phyloP scores from a whole-genome alignment of 23 tunicate genomes.

The Aplidium turbinatum region DNA sequence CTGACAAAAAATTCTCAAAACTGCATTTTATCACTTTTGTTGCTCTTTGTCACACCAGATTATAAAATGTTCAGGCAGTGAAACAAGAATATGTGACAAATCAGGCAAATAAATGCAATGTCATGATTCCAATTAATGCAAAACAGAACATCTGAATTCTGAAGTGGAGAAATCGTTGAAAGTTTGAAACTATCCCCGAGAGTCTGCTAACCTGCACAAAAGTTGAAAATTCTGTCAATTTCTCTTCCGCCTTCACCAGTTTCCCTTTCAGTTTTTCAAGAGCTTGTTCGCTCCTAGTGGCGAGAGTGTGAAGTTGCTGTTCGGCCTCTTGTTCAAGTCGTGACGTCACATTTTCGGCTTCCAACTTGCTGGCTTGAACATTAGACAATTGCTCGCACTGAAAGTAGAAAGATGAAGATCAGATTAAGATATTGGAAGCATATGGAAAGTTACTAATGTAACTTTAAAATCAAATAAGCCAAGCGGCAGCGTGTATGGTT shows the following conservation, averaged over 20 bases:
- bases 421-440: not conserved
- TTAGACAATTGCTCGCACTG: constrained; percentile 70
- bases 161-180: too few relatives aligned
- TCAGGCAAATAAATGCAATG: too few relatives aligned
- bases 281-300: constrained; percentile 81
- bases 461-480: too few relatives aligned
- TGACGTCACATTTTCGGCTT: constrained; percentile 71
- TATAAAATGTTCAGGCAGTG: too few relatives aligned
- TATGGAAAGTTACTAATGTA: too few relatives aligned
- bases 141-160: too few relatives aligned
- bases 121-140: too few relatives aligned
- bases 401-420: not conserved
- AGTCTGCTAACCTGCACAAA: constrained; percentile 50
- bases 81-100: too few relatives aligned
- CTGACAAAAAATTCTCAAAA: too few relatives aligned
- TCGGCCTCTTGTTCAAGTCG: constrained; percentile 69
- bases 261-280: constrained; percentile 66
- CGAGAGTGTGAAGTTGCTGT: constrained; percentile 70
- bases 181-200: not conserved
- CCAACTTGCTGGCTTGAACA: constrained; percentile 75
- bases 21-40: too few relatives aligned
- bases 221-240: constrained; percentile 41
- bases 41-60: too few relatives aligned
- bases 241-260: constrained; percentile 62
- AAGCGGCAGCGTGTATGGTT: too few relatives aligned